Evolutionary conservation across 23 tunicate genomes (phyloP).

Genomic region (Styela plicata): DNA sequence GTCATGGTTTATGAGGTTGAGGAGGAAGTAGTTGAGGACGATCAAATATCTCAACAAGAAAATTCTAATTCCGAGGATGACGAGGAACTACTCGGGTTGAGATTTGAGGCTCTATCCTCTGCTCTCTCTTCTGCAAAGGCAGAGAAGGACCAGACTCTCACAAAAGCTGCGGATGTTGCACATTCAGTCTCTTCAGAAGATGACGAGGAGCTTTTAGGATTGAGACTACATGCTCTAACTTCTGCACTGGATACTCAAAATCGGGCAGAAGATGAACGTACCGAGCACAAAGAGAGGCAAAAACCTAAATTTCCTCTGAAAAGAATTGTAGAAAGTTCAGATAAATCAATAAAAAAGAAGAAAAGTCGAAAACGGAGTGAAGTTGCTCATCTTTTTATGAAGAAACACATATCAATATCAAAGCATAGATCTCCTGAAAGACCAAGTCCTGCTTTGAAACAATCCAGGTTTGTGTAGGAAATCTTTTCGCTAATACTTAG

Average conservation of each 20-base stretch:
- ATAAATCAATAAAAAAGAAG: neutral
- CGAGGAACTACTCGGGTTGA: constrained; percentile 56
- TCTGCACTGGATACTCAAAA: constrained; percentile 23
- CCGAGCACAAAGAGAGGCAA: neutral
- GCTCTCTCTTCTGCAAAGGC: constrained; percentile 19
- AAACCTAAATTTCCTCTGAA: neutral
- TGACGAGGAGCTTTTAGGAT: constrained; percentile 40
- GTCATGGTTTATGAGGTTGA: neutral
- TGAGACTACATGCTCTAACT: constrained; percentile 35
- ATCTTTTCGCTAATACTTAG: too few species aligned
- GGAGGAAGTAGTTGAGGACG: constrained; percentile 6
- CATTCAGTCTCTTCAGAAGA: constrained; percentile 34
- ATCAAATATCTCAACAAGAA: neutral
- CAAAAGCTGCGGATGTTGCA: too few species aligned
- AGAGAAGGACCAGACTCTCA: too few species aligned
- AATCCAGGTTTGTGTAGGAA: too few species aligned
- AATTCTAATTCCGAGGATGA: constrained; percentile 41
- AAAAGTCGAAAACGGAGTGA: neutral
- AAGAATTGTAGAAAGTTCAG: neutral
- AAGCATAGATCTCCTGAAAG: neutral
- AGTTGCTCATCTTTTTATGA: constrained; percentile 6
- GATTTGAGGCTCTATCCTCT: constrained; percentile 47
- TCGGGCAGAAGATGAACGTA: neutral
- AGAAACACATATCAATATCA: neutral
- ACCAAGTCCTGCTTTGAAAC: neutral